A percentile compares a stretch with the other conserved stretches of the same genome.
Conservation (phyloP, 2,113 vertebrate species). For the Trochalopteron elliotii region DNA sequence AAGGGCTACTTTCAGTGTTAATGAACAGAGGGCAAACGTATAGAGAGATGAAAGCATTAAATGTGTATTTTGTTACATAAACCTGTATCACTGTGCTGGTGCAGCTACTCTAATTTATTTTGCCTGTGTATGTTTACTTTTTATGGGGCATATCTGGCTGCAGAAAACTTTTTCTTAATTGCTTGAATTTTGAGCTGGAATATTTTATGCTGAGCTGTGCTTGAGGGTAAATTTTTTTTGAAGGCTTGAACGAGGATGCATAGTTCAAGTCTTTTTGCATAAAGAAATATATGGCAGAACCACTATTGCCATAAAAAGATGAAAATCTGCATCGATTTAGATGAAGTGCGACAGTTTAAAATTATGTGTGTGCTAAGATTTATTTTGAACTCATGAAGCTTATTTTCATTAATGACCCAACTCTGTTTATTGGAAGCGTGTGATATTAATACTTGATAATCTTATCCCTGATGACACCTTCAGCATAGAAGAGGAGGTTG, state of each 20-base stretch:
- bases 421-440: not conserved
- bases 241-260: not conserved
- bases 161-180: slow-evolving; percentile 1
- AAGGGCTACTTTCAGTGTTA: not conserved
- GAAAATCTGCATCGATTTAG: not conserved
- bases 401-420: not conserved
- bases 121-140: not conserved
- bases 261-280: not conserved
- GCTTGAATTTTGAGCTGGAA: not conserved
- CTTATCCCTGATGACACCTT: not conserved
- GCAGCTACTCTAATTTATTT: not conserved
- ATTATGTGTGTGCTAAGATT: not conserved
- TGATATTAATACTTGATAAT: not conserved
- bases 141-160: not conserved
- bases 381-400: not conserved
- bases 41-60: not conserved
- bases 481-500: not conserved
- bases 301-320: not conserved
- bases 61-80: not conserved
- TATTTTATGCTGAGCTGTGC: not conserved
- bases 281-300: not conserved
- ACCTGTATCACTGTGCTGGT: not conserved
- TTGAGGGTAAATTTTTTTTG: not conserved
- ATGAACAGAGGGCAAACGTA: not conserved
- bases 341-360: not conserved